Percentiles rank a stretch among this genome's conserved stretches.
Conservation (phyloP, 2,113 vertebrate genomes). For the Pedionomus torquatus region DNA sequence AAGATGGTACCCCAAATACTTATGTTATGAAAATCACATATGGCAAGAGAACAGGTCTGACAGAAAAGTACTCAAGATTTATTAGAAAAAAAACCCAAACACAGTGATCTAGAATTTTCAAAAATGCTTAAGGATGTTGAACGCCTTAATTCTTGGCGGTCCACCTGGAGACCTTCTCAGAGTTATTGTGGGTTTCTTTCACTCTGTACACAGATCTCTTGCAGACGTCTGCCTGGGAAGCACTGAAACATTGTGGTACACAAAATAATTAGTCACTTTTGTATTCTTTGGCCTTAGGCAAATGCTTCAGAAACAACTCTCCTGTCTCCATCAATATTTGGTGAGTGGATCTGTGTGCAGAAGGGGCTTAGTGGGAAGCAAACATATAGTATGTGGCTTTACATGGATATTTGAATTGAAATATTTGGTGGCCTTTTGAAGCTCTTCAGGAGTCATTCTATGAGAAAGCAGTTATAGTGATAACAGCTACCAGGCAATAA, state of each 20-base stretch:
- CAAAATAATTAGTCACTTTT: not conserved
- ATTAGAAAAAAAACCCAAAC: fast-evolving
- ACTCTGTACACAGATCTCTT: not conserved
- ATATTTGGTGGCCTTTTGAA: not conserved
- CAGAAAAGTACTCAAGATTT: not conserved
- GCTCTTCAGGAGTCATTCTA: not conserved
- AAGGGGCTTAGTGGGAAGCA: not conserved
- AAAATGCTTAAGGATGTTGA: not conserved
- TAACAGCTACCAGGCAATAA: constrained; percentile 38
- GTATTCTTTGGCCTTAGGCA: constrained; percentile 8
- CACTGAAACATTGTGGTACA: not conserved
- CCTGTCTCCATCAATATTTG: not conserved
- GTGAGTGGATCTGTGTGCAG: not conserved
- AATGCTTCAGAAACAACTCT: not conserved
- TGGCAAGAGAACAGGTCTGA: not conserved
- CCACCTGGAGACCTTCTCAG: not conserved
- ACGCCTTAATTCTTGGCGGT: not conserved
- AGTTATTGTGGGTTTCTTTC: not conserved
- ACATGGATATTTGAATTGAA: not conserved
- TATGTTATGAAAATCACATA: not conserved
- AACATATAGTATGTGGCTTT: not conserved
- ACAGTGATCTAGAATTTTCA: not conserved
- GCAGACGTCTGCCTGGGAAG: not conserved
- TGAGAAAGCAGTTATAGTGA: constrained; percentile 5
- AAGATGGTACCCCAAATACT: not conserved